A percentile compares a stretch with the other conserved stretches of the same genome.
Evolutionary conservation across 1,140 invertebrate genomes (phyloP).

Genomic region (Leptinotarsa texana): DNA sequence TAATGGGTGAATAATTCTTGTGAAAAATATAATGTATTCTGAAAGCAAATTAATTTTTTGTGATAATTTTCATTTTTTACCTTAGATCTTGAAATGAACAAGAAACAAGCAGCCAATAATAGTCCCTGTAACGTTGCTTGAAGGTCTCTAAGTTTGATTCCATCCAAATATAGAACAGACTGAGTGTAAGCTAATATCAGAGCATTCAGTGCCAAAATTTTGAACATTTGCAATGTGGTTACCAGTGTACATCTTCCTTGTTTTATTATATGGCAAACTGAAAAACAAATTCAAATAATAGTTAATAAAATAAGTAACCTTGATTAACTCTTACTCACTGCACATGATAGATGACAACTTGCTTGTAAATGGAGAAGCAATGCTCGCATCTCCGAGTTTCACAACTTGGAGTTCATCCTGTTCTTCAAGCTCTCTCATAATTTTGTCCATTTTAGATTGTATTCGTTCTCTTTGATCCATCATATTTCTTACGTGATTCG

Average conservation of each 20-base stretch:
- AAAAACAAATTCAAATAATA: constrained; percentile 1
- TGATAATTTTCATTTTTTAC: constrained; percentile 58
- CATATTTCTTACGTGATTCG: constrained; percentile 51
- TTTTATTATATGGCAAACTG: constrained; percentile 98
- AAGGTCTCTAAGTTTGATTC: constrained; percentile 96
- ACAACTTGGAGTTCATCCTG: constrained; percentile 87
- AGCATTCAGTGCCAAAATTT: constrained; percentile 98
- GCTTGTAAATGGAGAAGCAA: constrained; percentile 98
- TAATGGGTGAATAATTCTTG: too few species aligned
- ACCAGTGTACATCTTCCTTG: constrained; percentile 98
- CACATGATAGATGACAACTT: constrained; percentile 96
- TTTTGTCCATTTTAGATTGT: constrained; percentile 67
- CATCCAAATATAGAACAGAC: constrained; percentile 97
- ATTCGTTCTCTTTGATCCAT: constrained; percentile 55
- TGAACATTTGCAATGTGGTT: constrained; percentile 99
- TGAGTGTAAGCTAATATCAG: constrained; percentile 97
- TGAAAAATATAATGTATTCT: background rate
- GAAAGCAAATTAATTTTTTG: background rate
- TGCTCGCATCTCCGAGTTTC: constrained; percentile 96
- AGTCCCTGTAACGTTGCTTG: constrained; percentile 96
- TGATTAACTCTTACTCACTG: constrained; percentile 66
- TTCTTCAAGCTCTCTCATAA: constrained; percentile 91
- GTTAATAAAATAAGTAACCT: too few species aligned
- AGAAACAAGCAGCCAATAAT: constrained; percentile 91
- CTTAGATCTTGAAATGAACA: constrained; percentile 98